Percentiles rank a stretch among this genome's conserved stretches.
Conservation (phyloP, 2,113 vertebrate species). For the Zosterops hypoxanthus region DNA sequence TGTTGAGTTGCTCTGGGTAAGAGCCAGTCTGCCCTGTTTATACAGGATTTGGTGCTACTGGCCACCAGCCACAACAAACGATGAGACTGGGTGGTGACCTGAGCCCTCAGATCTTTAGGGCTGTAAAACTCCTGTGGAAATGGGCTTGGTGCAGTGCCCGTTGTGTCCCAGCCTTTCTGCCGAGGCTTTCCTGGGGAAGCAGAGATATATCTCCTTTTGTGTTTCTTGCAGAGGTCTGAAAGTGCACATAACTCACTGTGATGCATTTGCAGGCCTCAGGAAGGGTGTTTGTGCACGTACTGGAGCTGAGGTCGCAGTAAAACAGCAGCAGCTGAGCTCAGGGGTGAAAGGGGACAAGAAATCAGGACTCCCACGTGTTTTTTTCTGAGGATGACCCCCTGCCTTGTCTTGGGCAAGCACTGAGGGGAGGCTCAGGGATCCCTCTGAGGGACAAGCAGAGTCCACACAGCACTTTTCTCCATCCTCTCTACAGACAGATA, state of each 20-base stretch:
- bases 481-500: not conserved
- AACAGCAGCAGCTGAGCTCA: not conserved
- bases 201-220: not conserved
- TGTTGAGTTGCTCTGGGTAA: not conserved
- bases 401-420: not conserved
- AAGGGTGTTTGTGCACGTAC: not conserved
- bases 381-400: not conserved
- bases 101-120: not conserved
- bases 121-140: not conserved
- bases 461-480: not conserved
- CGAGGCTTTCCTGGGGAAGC: not conserved
- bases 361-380: accelerated
- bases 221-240: not conserved
- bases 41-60: not conserved
- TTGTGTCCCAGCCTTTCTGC: not conserved
- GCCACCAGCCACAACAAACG: not conserved
- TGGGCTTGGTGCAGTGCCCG: accelerated
- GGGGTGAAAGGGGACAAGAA: not conserved
- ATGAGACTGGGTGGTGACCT: not conserved
- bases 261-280: not conserved
- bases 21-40: not conserved
- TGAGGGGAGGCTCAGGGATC: not conserved
- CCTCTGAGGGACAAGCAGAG: not conserved
- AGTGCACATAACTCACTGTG: not conserved
- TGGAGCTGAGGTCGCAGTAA: not conserved